phyloP scores from a whole-genome alignment of 2,888 invertebrate genomes.

The Lottia scabra region DNA sequence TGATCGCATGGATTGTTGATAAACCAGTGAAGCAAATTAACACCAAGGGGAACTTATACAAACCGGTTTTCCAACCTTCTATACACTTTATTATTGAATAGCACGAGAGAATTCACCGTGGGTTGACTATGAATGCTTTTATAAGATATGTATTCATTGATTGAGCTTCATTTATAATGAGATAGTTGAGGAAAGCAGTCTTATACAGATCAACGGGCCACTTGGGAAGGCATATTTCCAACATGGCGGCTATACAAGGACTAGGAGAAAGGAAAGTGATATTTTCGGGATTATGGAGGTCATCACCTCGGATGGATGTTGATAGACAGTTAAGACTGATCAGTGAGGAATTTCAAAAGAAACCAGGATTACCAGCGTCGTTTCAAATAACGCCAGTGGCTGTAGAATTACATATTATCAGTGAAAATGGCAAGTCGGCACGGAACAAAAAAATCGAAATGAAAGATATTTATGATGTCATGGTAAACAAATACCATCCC shows the following conservation, averaged over 20 bases:
- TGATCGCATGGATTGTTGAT: too few relatives aligned
- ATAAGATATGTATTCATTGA: slow-evolving; percentile 4
- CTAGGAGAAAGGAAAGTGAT: slow-evolving; percentile 19
- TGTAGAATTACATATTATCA: slow-evolving; percentile 16
- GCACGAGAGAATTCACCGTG: slow-evolving; percentile 1
- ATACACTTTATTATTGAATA: neutral
- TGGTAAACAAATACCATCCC: slow-evolving; percentile 21
- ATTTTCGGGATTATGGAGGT: slow-evolving; percentile 25
- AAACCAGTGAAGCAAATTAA: too few relatives aligned
- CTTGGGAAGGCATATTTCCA: neutral
- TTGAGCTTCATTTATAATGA: neutral
- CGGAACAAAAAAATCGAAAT: slow-evolving; percentile 22
- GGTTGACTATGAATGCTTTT: slow-evolving; percentile 3
- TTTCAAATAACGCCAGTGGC: slow-evolving; percentile 26
- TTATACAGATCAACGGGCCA: neutral
- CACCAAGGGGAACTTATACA: neutral
- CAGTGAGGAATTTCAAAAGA: slow-evolving; percentile 21
- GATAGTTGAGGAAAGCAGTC: neutral
- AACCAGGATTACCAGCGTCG: slow-evolving; percentile 10
- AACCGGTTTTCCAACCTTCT: neutral
- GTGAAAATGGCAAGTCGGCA: slow-evolving; percentile 18
- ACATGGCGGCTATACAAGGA: slow-evolving; percentile 20
- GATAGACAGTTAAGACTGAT: slow-evolving; percentile 19
- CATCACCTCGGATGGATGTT: neutral
- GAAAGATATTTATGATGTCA: slow-evolving; percentile 22